These are phyloP conservation scores for Phaethon lepturus DNA, from an alignment of 2,113 vertebrate species.

Conservation along the genomic window DNA sequence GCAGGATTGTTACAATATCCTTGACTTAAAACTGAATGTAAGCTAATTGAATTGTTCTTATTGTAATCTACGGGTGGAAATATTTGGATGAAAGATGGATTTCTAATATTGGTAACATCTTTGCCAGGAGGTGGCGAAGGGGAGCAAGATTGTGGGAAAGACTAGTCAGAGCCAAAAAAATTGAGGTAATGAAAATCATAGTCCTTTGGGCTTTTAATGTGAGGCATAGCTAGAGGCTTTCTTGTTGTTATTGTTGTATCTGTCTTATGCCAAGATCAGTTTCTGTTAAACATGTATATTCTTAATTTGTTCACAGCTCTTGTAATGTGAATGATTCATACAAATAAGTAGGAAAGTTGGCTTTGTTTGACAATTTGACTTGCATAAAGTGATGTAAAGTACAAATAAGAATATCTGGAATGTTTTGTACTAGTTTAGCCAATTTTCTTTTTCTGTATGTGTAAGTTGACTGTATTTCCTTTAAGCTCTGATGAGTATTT, in stretches of 20 bases:
- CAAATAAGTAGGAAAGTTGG: neutral
- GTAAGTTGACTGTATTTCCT: neutral
- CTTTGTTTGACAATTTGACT: neutral
- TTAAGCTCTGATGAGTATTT: neutral
- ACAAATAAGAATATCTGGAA: neutral
- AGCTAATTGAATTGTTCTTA: neutral
- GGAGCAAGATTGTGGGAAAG: neutral
- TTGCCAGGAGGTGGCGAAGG: neutral
- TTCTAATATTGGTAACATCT: neutral
- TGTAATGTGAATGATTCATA: neutral
- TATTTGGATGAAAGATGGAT: neutral
- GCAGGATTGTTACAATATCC: neutral
- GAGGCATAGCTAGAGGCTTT: neutral
- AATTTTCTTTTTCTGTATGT: neutral
- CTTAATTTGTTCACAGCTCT: neutral
- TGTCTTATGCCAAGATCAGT: neutral
- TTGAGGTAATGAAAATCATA: neutral
- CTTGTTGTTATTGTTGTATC: rapidly evolving
- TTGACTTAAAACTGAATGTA: neutral
- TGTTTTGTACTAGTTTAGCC: neutral
- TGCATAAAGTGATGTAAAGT: neutral
- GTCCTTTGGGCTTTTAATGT: neutral
- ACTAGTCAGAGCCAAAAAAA: neutral
- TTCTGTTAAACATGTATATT: neutral
- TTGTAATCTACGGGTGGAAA: neutral